phyloP scores from a whole-genome alignment of 1,140 invertebrate species.

The Globodera ellingtonae region DNA sequence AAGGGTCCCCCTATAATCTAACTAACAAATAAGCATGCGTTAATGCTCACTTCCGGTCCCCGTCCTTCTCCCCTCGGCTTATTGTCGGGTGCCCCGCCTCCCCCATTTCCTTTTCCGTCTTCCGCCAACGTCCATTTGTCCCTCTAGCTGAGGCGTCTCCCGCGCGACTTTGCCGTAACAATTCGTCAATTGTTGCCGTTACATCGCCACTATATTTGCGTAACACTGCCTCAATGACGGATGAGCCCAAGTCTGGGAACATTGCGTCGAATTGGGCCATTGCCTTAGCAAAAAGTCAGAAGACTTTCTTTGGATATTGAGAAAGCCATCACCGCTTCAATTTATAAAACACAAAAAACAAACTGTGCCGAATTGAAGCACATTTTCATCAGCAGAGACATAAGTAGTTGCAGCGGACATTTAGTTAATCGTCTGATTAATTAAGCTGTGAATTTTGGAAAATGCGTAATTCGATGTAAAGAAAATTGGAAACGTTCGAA shows the following conservation, averaged over 20 bases:
- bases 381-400: no score
- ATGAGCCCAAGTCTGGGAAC: conserved; percentile 39
- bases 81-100: neutral
- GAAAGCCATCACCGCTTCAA: no score
- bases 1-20: no score
- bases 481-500: no score
- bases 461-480: no score
- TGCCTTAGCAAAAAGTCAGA: conserved; percentile 35
- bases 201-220: conserved; percentile 46
- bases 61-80: neutral
- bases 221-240: conserved; percentile 43
- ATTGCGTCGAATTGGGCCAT: conserved; percentile 49
- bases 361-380: no score
- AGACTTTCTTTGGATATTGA: no score
- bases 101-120: neutral
- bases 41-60: neutral
- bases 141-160: neutral
- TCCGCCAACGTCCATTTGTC: neutral
- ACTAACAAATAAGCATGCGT: no score
- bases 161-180: conserved; percentile 23
- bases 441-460: no score
- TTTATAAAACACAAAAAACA: no score
- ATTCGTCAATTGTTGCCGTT: conserved; percentile 38
- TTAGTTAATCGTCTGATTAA: no score
- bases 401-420: no score